These are phyloP conservation scores for Volucella zonaria DNA, from an alignment of 2,888 invertebrate genomes.

Conservation along the genomic window DNA sequence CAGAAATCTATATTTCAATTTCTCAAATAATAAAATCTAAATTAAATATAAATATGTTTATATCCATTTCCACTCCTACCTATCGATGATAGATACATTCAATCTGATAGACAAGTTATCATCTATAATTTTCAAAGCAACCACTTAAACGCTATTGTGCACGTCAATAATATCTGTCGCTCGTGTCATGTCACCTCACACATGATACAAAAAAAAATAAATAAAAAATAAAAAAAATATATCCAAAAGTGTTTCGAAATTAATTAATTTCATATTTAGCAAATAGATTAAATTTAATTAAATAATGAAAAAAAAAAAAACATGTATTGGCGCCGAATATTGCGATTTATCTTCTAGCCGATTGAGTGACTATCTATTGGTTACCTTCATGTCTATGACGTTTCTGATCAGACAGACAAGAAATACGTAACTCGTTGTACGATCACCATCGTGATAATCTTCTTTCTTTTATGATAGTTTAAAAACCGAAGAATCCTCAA, in stretches of 20 bases:
- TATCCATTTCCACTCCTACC: too few relatives aligned
- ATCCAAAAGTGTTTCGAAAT: conserved; percentile 27
- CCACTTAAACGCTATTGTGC: too few relatives aligned
- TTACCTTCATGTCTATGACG: conserved; percentile 34
- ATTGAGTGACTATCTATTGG: conserved; percentile 31
- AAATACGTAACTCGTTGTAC: neutral
- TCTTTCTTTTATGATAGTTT: neutral
- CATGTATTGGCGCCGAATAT: conserved; percentile 49
- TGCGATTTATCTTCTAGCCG: conserved; percentile 32
- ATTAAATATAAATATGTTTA: too few relatives aligned
- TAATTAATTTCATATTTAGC: conserved; percentile 56
- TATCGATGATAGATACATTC: too few relatives aligned
- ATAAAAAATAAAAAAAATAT: neutral
- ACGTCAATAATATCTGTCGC: too few relatives aligned
- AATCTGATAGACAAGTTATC: too few relatives aligned
- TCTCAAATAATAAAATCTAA: too few relatives aligned
- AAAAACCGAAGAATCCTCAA: conserved; percentile 13
- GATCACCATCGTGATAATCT: conserved; percentile 8
- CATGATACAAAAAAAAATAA: too few relatives aligned
- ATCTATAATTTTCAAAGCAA: too few relatives aligned
- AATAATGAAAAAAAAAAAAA: conserved; percentile 17
- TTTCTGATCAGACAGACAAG: conserved; percentile 20
- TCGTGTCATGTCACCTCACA: too few relatives aligned
- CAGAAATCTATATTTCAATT: too few relatives aligned
- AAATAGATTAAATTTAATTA: conserved; percentile 56